Base-by-base conservation (phyloP, 2,797 vertebrate genomes). In the Ataeniobius toweri region DNA sequence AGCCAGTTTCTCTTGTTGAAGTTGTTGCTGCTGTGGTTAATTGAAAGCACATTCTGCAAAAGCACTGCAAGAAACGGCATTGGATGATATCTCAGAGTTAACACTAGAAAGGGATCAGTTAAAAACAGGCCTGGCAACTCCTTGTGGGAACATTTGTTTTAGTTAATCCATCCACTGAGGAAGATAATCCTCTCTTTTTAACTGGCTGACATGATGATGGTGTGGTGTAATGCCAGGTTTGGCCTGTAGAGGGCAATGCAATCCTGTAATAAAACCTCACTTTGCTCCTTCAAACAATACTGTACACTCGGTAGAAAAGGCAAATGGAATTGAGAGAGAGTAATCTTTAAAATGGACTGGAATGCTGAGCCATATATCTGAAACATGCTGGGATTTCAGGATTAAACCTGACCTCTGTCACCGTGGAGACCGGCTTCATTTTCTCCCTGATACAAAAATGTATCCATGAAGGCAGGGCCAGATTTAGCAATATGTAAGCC, bases 191-290 rank as follows among this genome's bases (percentile, higher is more conserved):
- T 77, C 67, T 70, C 76, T 26, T 71, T 69, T 85, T 76, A n/a
- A 68, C 76, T 59, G 77, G 41, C 59, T 59, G 61, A 72, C 76
- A 20, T 48, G 41, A 51, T 13, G 8, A n/a, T 6, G 59, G 28
- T 55, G 14, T 8, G 18, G 0, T 73, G 91, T 14, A 44, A 1
- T 61, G 6, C 80, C 61, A 0, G 0, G 2, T 71, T 75, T 74
- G 1, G 75, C 93, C 94, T 77, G 80, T 9, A 83, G 94, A 84
- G 91, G 91, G 90, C 95, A 93, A 94, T 95, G 85, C 96, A 31
- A 68, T 67, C 84, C 88, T 76, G 82, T 71, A 24, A 36, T 56
- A 73, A 31, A 88, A 56, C 63, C 77, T 79, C 79, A 75, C 68
- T 56, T 26, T 61, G 71, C 59, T 46, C 74, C 26, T 36, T 73